Percentiles rank a stretch among this genome's conserved stretches.
phyloP scores from a whole-genome alignment of 2,888 invertebrate species.

The Escarpia spicata region DNA sequence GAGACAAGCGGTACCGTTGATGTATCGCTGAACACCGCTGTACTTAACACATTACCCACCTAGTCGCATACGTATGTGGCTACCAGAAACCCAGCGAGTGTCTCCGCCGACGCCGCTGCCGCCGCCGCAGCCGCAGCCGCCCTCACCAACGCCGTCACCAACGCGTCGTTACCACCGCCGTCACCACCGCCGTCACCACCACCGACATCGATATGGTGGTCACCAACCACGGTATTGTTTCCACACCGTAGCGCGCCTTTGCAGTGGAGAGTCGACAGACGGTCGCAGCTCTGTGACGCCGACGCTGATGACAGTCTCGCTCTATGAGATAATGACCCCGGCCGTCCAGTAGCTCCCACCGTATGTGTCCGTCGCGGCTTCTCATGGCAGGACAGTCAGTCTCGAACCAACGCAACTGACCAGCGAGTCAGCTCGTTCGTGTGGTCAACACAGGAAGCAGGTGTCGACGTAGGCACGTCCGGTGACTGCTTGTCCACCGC shows the following conservation, averaged over 20 bases:
- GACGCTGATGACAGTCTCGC: not conserved
- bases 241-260: not conserved
- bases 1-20: not conserved
- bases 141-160: not conserved
- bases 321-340: not conserved
- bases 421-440: not conserved
- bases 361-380: not conserved
- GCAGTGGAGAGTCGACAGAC: not conserved
- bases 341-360: not conserved
- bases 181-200: not conserved
- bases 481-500: not conserved
- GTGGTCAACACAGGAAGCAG: conserved; percentile 12
- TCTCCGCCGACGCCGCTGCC: not conserved
- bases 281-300: not conserved
- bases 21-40: not conserved
- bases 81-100: not conserved
- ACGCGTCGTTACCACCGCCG: not conserved
- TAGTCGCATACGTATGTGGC: not conserved
- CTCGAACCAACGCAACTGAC: not conserved
- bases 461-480: not conserved
- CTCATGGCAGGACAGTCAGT: not conserved
- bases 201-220: not conserved
- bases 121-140: not conserved
- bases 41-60: not conserved
- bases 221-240: not conserved